A percentile compares a stretch with the other conserved stretches of the same genome.
phyloP scores from a whole-genome alignment of 2,113 vertebrate species.

The Leptobrachium leishanense region DNA sequence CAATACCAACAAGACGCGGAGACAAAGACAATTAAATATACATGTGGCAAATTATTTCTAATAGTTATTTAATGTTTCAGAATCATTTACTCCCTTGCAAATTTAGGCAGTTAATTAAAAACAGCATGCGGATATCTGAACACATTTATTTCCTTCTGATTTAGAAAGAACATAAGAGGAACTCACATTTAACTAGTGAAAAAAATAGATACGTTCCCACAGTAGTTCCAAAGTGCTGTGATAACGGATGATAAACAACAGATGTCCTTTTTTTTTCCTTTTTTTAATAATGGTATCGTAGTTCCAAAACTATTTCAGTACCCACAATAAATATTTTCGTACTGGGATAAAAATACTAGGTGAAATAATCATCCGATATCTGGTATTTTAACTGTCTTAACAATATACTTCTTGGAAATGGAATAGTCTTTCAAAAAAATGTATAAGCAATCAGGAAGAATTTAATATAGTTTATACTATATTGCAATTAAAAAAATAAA shows the following conservation, averaged over 20 bases:
- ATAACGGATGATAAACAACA: neutral
- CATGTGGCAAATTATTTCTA: neutral
- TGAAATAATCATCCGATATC: neutral
- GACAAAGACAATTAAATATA: conserved; percentile 3
- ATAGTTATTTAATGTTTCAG: neutral
- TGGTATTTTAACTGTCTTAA: too few species aligned
- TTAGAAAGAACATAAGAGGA: conserved; percentile 1
- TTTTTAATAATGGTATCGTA: neutral
- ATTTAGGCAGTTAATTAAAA: conserved; percentile 2
- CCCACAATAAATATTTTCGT: neutral
- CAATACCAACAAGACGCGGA: neutral
- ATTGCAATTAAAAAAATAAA: too few species aligned
- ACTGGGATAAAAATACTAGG: neutral
- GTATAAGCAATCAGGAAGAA: too few species aligned
- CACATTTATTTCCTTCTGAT: neutral
- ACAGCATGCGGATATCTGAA: conserved; percentile 1
- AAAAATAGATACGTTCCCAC: neutral
- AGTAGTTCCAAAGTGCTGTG: neutral
- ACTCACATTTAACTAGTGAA: neutral
- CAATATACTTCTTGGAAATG: too few species aligned
- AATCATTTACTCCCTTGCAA: neutral
- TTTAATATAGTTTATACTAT: too few species aligned
- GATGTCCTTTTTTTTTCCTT: too few species aligned
- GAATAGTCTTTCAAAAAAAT: too few species aligned
- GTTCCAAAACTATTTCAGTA: neutral